Conservation (phyloP, 2,113 vertebrate species). For the Hyperoodon ampullatus region DNA sequence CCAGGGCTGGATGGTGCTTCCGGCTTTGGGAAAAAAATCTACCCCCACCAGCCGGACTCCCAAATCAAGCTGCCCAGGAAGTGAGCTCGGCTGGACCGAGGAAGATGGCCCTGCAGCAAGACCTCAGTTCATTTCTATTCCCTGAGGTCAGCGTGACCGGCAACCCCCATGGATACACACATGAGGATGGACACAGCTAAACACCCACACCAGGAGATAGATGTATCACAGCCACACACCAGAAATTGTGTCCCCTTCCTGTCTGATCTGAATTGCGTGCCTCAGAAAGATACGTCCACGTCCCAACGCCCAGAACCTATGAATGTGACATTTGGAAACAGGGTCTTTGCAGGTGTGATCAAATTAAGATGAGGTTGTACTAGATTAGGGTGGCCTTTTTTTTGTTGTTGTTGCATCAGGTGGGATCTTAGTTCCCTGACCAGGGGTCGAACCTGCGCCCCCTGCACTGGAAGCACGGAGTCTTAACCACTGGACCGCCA, state of each 20-base stretch:
- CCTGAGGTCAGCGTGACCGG: neutral
- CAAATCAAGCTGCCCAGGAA: neutral
- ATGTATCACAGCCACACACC: accelerated
- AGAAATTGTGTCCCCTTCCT: neutral
- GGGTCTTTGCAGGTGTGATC: neutral
- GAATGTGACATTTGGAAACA: neutral
- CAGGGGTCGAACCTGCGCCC: neutral
- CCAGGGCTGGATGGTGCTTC: neutral
- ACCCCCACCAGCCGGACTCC: neutral
- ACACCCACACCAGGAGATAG: too few relatives aligned
- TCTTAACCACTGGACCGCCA: neutral
- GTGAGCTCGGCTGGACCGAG: neutral
- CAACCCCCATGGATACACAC: neutral
- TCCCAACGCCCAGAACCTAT: neutral
- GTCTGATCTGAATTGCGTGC: neutral
- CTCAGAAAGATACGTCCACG: neutral
- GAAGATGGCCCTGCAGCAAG: neutral
- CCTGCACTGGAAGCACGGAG: neutral
- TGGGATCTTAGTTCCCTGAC: neutral
- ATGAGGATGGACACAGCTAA: accelerated
- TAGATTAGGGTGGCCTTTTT: too few relatives aligned
- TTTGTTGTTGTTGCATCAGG: neutral
- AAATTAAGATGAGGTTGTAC: neutral
- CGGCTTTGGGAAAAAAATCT: neutral
- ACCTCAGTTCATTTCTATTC: neutral